Percentiles rank a stretch among this genome's conserved stretches.
These are phyloP conservation scores for Trachythela sp. DNA, from an alignment of 64 coral and sea anemone genomes.

Conservation along the genomic window DNA sequence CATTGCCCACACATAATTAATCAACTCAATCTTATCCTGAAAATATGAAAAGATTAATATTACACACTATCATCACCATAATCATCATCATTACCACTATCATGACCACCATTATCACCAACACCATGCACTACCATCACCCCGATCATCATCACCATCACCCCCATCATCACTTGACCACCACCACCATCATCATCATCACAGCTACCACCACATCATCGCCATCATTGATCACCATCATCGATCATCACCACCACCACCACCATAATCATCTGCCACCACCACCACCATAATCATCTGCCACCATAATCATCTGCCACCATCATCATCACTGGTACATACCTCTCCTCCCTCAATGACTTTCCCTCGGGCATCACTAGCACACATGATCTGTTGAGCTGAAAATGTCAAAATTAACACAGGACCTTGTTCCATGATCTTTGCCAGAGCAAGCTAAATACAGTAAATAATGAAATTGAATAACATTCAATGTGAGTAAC, in stretches of 20 bases:
- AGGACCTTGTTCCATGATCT: conserved; percentile 97
- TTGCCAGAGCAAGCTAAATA: conserved; percentile 82
- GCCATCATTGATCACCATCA: too few relatives aligned
- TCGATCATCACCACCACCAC: too few relatives aligned
- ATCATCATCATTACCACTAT: too few relatives aligned
- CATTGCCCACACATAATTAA: conserved; percentile 94
- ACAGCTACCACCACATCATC: not conserved
- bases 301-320: not conserved
- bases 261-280: not conserved
- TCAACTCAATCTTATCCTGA: conserved; percentile 91
- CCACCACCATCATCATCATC: not conserved
- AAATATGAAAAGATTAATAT: not conserved
- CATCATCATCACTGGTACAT: not conserved
- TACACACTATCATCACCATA: too few relatives aligned
- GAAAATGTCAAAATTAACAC: conserved; percentile 87
- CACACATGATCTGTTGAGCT: conserved; percentile 82
- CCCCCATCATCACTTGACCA: not conserved
- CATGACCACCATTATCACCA: not conserved
- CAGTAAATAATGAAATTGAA: not conserved
- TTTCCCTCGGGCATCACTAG: conserved; percentile 70
- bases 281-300: too few relatives aligned
- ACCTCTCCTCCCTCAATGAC: conserved; percentile 96
- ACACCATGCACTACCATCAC: not conserved
- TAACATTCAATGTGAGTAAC: not conserved
- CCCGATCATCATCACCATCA: too few relatives aligned